These are phyloP conservation scores for Petrocephalus schoutedeni DNA, from an alignment of 2,797 vertebrate species.

Conservation along the genomic window DNA sequence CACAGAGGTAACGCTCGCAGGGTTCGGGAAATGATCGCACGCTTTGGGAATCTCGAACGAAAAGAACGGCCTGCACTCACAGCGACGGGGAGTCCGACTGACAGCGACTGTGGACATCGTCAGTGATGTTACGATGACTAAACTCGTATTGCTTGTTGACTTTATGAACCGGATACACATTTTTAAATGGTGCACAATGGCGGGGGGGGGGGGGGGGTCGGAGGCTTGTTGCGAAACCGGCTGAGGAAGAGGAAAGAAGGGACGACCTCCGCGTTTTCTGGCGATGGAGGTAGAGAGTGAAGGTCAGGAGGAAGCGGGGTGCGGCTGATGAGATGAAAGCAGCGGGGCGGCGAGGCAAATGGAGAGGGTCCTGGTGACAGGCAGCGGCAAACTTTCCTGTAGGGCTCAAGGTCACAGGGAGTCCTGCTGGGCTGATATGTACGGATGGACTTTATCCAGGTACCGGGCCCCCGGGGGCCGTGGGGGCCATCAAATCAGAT, in stretches of 20 bases:
- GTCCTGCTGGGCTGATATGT: slow-evolving; percentile 39
- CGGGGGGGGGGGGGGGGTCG: not conserved
- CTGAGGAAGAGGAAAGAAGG: slow-evolving; percentile 24
- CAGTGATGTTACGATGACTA: not conserved
- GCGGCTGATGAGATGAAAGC: slow-evolving; percentile 55
- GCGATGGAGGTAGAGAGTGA: slow-evolving; percentile 52
- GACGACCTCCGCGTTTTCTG: slow-evolving; percentile 39
- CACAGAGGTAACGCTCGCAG: not conserved
- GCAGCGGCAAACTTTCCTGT: slow-evolving; percentile 46
- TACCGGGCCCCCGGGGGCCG: slow-evolving; percentile 6
- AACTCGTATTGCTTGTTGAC: not conserved
- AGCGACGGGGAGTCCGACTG: not conserved
- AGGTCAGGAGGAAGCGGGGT: slow-evolving; percentile 51
- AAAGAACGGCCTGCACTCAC: not conserved
- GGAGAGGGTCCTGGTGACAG: slow-evolving; percentile 39
- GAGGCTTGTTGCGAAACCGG: not conserved
- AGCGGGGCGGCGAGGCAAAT: slow-evolving; percentile 40
- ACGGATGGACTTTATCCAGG: slow-evolving; percentile 34
- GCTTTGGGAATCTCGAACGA: not conserved
- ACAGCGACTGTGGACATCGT: not conserved
- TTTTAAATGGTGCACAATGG: not conserved
- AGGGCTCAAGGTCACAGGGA: slow-evolving; percentile 48
- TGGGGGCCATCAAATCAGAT: slow-evolving; percentile 11
- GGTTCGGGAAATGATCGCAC: not conserved
- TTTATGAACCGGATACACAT: not conserved